A percentile compares a stretch with the other conserved stretches of the same genome.
Evolutionary conservation across 2,113 vertebrate species (phyloP).

Genomic region (Neodon shergylaensis): DNA sequence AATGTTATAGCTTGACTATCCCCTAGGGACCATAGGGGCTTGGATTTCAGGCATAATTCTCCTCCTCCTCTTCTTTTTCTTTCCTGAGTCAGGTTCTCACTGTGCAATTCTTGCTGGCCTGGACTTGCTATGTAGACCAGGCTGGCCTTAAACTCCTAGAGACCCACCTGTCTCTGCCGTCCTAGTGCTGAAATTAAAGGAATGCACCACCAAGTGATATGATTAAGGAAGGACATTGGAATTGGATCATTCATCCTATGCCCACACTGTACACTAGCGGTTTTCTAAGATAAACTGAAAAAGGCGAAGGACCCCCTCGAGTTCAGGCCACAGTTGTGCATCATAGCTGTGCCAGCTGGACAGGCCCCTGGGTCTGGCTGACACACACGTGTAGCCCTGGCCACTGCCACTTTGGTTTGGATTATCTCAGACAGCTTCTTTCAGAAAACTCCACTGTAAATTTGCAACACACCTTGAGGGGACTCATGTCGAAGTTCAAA

Average conservation of each 20-base stretch:
- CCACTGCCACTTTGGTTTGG: not conserved
- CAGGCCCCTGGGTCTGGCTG: not conserved
- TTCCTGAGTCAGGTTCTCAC: not conserved
- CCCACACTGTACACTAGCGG: fast-evolving
- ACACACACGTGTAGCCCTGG: not conserved
- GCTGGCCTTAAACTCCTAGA: not conserved
- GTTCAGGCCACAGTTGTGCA: fast-evolving
- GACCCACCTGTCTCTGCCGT: not conserved
- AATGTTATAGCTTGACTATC: not conserved
- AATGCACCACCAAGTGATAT: not conserved
- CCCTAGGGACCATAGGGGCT: not conserved
- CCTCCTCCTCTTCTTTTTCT: not conserved
- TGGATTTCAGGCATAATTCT: not conserved
- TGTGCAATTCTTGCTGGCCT: not conserved
- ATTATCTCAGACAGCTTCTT: slow-evolving; percentile 20
- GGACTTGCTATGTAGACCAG: not conserved
- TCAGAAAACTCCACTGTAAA: not conserved
- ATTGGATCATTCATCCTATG: not conserved
- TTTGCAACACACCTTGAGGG: slow-evolving; percentile 45
- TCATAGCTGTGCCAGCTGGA: not conserved
- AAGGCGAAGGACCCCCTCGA: not conserved
- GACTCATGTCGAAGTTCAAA: slow-evolving; percentile 50
- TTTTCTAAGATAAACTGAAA: not conserved
- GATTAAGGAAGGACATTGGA: not conserved
- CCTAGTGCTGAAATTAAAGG: not conserved